Evolutionary conservation across 2,797 vertebrate genomes (phyloP), one percentile per base, ranked within the genome.

Genomic region (Spinus olivaceus): DNA sequence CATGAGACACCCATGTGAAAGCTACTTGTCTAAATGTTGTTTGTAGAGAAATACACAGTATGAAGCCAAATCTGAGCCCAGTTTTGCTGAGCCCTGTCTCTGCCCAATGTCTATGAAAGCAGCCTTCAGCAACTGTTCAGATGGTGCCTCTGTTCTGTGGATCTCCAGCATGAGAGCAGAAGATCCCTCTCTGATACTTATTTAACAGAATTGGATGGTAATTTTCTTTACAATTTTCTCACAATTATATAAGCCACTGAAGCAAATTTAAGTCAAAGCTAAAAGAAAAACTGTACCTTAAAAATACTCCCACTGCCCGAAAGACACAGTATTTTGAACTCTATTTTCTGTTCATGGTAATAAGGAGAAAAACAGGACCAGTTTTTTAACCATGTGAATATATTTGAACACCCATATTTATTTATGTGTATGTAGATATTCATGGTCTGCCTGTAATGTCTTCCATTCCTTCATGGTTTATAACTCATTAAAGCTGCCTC

Each of bases 301-400:
- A 57, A 81, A 81, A 37, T 8, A 12, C 8, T 65, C 1, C 9
- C 5, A 4, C 33, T 3, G 1, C 16, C 15, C 2, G 0, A 51
- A 21, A 72, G 5, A 60, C 6, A 33, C 28, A 24, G 5, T 49
- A 28, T 84, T 92, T 78, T 39, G 9, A 78, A 18, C 2, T 51
- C 37, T 19, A 28, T 53, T 64, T 50, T 74, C 35, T 60, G 10
- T 65, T 64, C 11, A 4, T 25, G 13, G 3, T 79, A 41, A 30
- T 47, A 51, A 39, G 20, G 32, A 49, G 5, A 14, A 69, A 91
- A 86, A 50, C 14, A 88, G n/a, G 71, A 49, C 10, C 16, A 44
- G 4, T 28, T 30, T 59, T 63, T 35, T 50, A n/a, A 24, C 4
- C 14, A 54, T 35, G 25, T 24, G 10, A 49, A 73, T 21, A 33